These are phyloP conservation scores for Habropoda laboriosa DNA, from an alignment of 1,140 invertebrate genomes.

Conservation along the genomic window DNA sequence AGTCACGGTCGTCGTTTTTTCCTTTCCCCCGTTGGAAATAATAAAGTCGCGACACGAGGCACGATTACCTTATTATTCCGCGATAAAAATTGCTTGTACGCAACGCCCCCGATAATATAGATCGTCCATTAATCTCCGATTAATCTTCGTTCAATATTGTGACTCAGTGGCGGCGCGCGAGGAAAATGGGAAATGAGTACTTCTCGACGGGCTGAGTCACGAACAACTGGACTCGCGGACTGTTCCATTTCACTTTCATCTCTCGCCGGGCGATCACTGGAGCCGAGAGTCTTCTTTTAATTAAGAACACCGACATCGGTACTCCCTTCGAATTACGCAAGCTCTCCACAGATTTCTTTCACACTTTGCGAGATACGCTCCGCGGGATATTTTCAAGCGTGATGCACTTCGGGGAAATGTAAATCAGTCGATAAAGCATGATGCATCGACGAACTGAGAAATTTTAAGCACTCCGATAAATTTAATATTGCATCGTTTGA, in stretches of 20 bases:
- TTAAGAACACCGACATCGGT: not conserved
- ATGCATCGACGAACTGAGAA: too few species aligned
- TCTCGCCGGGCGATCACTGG: not conserved
- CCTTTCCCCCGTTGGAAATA: not conserved
- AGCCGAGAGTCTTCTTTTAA: not conserved
- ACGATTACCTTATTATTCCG: not conserved
- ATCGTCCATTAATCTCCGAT: conserved; percentile 29
- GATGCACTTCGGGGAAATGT: too few species aligned
- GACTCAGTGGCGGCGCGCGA: not conserved
- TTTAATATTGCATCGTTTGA: too few species aligned
- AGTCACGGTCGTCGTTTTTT: not conserved
- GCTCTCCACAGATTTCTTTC: too few species aligned
- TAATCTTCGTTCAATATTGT: conserved; percentile 27
- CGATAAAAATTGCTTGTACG: conserved; percentile 24
- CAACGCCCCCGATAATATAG: not conserved
- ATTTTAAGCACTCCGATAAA: too few species aligned
- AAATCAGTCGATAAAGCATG: too few species aligned
- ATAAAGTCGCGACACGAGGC: not conserved
- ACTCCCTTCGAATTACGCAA: too few species aligned
- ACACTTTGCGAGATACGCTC: too few species aligned
- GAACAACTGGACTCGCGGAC: too few species aligned
- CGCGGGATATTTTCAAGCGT: too few species aligned
- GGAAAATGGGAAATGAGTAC: conserved; percentile 17
- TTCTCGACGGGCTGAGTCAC: conserved; percentile 1
- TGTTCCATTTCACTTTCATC: conserved; percentile 25